Base-by-base conservation (phyloP, 2,888 invertebrate species). In the Fragum whitleyi region DNA sequence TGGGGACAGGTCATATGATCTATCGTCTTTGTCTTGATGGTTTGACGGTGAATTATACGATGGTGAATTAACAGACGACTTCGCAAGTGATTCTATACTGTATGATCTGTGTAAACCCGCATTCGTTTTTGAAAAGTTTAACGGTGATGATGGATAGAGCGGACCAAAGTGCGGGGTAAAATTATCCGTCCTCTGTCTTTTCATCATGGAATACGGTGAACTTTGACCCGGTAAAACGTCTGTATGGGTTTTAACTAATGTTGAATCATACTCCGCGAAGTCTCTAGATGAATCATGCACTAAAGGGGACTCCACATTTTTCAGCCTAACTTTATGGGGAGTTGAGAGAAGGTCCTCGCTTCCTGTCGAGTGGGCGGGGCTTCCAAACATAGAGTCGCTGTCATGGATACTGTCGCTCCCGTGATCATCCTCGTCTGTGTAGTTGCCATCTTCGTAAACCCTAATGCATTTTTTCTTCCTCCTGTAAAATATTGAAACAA, bases 401-500 rank as follows among this genome's bases (percentile, higher is more conserved):
- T 90, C 90, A 80, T 87, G 85, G 65, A 85, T 74, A 65, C 87
- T 85, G 76, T 90, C 89, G 85, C 87, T 88, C 76, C 84, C 79
- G 14, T 81, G 75, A 57, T 87, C 88, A 39, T 90, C 90, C 68
- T 90, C 90, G 72, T 91, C 91, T 32, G 85, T 87, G 61, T 87
- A 89, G 29, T 86, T 86, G 55, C 89, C 92, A 75, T 90, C 91
- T 73, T 90, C 90, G 80, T 91, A 85, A 86, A 92, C 93, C 83
- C 94, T 92, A 86, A 94, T 93, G 89, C 95, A 95, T 90, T 94
- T 94, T 92, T 95, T 95, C 93, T 95, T 95, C 88, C 95, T 92
- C 86, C 94, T 94, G 91, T 36, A 91, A 89, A 36, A 9, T 9
- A 36, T n/a, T n/a, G n/a, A n/a, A n/a, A n/a, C n/a, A n/a, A n/a